phyloP scores from a whole-genome alignment of 92 coral and sea anemone genomes.

The Muricea muricata region DNA sequence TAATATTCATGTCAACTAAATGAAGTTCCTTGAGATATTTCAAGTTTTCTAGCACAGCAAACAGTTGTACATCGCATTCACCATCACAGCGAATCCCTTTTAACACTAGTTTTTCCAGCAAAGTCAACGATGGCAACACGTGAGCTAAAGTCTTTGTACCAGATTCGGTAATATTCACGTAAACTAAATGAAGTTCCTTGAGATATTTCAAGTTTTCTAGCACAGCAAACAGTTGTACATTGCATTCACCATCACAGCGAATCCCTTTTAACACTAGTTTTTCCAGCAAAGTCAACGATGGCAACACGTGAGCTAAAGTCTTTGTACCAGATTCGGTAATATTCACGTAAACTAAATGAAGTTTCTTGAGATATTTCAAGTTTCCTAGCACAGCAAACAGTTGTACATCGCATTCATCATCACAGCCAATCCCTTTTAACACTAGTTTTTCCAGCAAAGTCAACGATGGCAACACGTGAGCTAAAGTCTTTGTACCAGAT shows the following conservation, averaged over 20 bases:
- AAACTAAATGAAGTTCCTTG: background rate
- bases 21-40: too few relatives aligned
- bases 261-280: background rate
- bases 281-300: background rate
- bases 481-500: background rate
- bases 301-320: background rate
- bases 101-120: too few relatives aligned
- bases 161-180: background rate
- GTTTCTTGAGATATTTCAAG: background rate
- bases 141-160: too few relatives aligned
- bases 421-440: background rate
- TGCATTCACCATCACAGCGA: background rate
- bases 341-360: background rate
- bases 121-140: too few relatives aligned
- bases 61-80: too few relatives aligned
- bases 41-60: too few relatives aligned
- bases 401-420: background rate
- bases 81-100: too few relatives aligned
- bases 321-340: background rate
- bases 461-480: constrained; percentile 9
- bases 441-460: background rate
- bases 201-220: background rate
- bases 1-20: too few relatives aligned
- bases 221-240: background rate
- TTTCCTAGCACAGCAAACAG: background rate